Evolutionary conservation across 2,113 vertebrate genomes (phyloP).

Genomic region (Nycticorax nycticorax): DNA sequence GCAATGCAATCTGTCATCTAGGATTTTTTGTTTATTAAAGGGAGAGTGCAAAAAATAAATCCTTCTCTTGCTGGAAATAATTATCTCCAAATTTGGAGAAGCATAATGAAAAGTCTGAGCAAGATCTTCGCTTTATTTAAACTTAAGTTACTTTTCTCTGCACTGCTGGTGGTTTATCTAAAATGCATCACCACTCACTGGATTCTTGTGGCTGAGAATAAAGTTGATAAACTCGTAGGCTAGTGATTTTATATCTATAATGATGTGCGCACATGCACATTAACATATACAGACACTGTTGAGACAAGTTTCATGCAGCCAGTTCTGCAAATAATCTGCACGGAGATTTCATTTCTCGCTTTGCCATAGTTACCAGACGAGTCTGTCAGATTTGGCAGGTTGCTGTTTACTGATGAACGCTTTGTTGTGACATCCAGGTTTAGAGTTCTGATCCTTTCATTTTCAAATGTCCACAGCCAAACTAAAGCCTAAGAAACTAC

Average conservation of each 20-base stretch:
- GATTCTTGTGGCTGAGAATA: not conserved
- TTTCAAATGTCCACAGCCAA: not conserved
- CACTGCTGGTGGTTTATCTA: not conserved
- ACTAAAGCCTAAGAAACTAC: not conserved
- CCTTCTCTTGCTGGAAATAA: not conserved
- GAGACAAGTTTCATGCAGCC: not conserved
- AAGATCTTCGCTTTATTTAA: not conserved
- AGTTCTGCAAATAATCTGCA: not conserved
- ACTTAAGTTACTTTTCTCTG: not conserved
- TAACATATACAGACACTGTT: not conserved
- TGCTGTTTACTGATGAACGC: not conserved
- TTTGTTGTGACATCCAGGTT: slow-evolving; percentile 1
- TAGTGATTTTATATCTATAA: not conserved
- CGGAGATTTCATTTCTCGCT: not conserved
- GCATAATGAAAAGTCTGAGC: not conserved
- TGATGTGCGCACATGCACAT: not conserved
- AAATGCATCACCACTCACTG: not conserved
- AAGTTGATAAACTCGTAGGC: not conserved
- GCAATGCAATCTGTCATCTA: not conserved
- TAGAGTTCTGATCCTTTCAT: not conserved
- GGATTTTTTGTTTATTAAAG: not conserved
- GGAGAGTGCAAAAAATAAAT: not conserved
- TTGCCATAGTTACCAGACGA: not conserved
- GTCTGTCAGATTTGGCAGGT: not conserved
- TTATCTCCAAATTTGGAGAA: slow-evolving; percentile 11